These are phyloP conservation scores for Plotosus lineatus DNA, from an alignment of 2,113 vertebrate species.

Conservation along the genomic window DNA sequence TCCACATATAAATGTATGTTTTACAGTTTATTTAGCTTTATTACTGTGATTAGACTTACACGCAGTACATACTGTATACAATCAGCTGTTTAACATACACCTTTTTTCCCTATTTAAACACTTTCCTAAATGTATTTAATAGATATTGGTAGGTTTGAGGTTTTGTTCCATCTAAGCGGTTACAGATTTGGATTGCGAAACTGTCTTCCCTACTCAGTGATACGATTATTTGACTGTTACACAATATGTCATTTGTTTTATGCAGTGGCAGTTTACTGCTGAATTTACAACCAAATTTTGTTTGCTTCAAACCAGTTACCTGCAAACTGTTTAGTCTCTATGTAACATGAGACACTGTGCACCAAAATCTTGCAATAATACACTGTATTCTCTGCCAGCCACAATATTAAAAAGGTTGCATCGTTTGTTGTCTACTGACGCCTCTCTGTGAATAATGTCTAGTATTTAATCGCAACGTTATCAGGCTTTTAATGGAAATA, in stretches of 20 bases:
- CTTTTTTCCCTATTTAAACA: neutral
- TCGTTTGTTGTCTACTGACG: neutral
- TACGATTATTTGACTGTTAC: slow-evolving; percentile 39
- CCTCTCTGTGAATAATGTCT: neutral
- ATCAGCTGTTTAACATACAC: slow-evolving; percentile 31
- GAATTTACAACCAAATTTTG: slow-evolving; percentile 18
- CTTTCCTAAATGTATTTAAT: neutral
- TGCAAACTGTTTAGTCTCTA: slow-evolving; percentile 19
- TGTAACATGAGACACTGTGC: slow-evolving; percentile 24
- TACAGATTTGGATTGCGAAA: neutral
- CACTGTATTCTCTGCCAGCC: slow-evolving; percentile 33
- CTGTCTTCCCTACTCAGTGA: slow-evolving; percentile 42
- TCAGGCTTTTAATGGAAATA: neutral
- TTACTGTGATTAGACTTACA: slow-evolving; percentile 36
- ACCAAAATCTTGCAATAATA: slow-evolving; percentile 49
- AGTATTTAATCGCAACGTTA: neutral
- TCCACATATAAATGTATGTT: slow-evolving; percentile 1
- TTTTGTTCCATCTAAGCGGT: slow-evolving; percentile 11
- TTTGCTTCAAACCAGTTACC: slow-evolving; percentile 22
- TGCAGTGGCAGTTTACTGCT: slow-evolving; percentile 3
- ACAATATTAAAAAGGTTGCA: slow-evolving; percentile 37
- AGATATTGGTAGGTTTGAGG: neutral
- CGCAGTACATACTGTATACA: neutral
- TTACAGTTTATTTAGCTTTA: neutral
- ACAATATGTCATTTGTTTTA: slow-evolving; percentile 19